Percentiles rank a stretch among this genome's conserved stretches.
phyloP scores from a whole-genome alignment of 2,888 invertebrate genomes.

The Erebia palarica region DNA sequence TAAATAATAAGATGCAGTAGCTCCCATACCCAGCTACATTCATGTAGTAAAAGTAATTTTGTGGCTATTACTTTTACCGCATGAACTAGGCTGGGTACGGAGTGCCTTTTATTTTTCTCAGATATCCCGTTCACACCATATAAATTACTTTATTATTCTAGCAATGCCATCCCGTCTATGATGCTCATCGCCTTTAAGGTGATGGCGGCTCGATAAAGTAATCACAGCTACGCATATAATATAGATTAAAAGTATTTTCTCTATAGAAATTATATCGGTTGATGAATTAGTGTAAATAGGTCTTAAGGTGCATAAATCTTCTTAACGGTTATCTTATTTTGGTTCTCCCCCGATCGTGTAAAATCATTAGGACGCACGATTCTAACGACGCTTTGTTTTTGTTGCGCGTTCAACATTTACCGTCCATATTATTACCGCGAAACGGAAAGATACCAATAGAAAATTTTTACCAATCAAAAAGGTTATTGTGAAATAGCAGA shows the following conservation, averaged over 20 bases:
- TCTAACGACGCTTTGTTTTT: slow-evolving; percentile 54
- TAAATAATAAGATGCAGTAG: not conserved
- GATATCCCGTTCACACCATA: not conserved
- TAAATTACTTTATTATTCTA: not conserved
- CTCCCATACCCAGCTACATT: not conserved
- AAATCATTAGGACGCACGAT: slow-evolving; percentile 64
- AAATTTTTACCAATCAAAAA: slow-evolving; percentile 64
- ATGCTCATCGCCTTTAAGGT: not conserved
- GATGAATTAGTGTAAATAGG: slow-evolving; percentile 24
- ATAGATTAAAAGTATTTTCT: not conserved
- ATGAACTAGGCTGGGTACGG: too few species aligned
- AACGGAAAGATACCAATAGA: slow-evolving; percentile 58
- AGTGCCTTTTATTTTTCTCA: not conserved
- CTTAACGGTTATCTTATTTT: slow-evolving; percentile 77
- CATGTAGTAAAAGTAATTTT: not conserved
- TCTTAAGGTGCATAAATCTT: slow-evolving; percentile 78
- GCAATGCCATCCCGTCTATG: slow-evolving; percentile 5
- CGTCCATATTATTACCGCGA: slow-evolving; percentile 37
- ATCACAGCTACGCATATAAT: too few species aligned
- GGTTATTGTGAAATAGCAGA: slow-evolving; percentile 60
- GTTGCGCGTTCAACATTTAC: slow-evolving; percentile 46
- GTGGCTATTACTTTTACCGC: too few species aligned
- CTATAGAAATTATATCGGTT: not conserved
- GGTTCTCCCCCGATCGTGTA: slow-evolving; percentile 67
- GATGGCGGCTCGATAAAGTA: not conserved